These are phyloP conservation scores for Gulo gulo DNA, from an alignment of 2,113 vertebrate genomes.

Conservation along the genomic window DNA sequence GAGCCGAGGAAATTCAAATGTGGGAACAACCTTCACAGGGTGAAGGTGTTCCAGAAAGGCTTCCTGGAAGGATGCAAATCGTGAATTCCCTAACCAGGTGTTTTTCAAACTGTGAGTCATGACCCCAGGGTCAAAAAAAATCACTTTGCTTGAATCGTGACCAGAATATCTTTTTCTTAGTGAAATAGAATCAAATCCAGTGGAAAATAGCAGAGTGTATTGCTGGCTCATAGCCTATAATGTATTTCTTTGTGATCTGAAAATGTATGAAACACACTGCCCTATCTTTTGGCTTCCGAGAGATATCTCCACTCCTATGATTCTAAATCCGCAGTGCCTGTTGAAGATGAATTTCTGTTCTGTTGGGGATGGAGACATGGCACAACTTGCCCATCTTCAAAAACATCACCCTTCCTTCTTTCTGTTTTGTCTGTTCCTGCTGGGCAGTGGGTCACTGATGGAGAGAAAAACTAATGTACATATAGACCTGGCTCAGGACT, in stretches of 20 bases:
- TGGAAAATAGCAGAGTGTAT: not conserved
- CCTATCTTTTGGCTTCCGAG: not conserved
- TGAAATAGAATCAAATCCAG: not conserved
- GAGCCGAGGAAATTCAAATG: not conserved
- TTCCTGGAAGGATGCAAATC: conserved; percentile 19
- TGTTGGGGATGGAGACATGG: not conserved
- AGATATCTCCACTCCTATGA: not conserved
- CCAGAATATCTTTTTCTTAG: not conserved
- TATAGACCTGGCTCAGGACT: not conserved
- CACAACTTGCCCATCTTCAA: not conserved
- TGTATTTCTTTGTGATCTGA: not conserved
- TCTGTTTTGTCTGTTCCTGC: not conserved
- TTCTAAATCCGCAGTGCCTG: not conserved
- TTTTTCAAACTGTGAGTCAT: conserved; percentile 4
- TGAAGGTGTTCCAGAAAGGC: not conserved
- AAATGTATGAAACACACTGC: not conserved
- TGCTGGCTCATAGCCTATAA: not conserved
- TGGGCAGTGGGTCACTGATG: not conserved
- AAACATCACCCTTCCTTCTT: not conserved
- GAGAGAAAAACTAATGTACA: not conserved
- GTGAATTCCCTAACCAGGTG: conserved; percentile 34
- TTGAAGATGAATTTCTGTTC: not conserved
- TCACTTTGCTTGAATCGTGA: conserved; percentile 53
- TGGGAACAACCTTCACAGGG: not conserved
- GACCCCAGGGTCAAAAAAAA: conserved; percentile 5